Conservation (phyloP, 2,888 invertebrate genomes). For the Dioctria linearis region DNA sequence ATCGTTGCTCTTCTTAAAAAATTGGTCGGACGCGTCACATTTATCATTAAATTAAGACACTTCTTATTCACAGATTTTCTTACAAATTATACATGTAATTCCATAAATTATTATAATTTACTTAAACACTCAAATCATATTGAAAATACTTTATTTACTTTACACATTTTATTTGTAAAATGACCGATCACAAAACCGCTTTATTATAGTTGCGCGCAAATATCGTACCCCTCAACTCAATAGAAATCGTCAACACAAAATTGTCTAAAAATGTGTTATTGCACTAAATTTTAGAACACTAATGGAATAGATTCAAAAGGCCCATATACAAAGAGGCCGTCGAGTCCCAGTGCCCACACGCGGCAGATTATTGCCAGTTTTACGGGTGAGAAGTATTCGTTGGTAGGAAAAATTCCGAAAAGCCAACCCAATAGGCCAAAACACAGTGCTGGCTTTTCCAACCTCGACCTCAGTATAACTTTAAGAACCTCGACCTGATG, state of each 20-base stretch:
- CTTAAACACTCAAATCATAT: constrained; percentile 32
- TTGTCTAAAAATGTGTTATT: constrained; percentile 30
- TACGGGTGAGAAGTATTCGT: too few relatives aligned
- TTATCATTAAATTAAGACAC: constrained; percentile 52
- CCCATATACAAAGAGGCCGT: too few relatives aligned
- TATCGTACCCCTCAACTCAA: constrained; percentile 48
- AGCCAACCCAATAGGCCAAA: too few relatives aligned
- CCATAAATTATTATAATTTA: constrained; percentile 46
- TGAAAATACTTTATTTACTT: constrained; percentile 24
- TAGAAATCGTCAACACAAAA: constrained; percentile 57
- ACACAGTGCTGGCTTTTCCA: too few relatives aligned
- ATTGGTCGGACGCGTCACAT: constrained; percentile 53
- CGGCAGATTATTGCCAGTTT: too few relatives aligned
- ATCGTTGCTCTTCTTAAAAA: constrained; percentile 9
- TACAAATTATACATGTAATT: constrained; percentile 36
- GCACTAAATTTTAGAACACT: constrained; percentile 37
- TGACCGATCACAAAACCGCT: constrained; percentile 56
- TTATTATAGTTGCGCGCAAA: constrained; percentile 60
- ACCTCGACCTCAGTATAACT: too few relatives aligned
- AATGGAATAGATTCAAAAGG: constrained; percentile 23
- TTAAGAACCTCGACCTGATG: too few relatives aligned
- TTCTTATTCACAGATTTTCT: constrained; percentile 56
- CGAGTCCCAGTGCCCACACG: too few relatives aligned
- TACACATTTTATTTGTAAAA: constrained; percentile 49
- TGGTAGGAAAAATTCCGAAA: too few relatives aligned